Base-by-base conservation (phyloP, 2,888 invertebrate genomes). In the Physocephala rufipes region DNA sequence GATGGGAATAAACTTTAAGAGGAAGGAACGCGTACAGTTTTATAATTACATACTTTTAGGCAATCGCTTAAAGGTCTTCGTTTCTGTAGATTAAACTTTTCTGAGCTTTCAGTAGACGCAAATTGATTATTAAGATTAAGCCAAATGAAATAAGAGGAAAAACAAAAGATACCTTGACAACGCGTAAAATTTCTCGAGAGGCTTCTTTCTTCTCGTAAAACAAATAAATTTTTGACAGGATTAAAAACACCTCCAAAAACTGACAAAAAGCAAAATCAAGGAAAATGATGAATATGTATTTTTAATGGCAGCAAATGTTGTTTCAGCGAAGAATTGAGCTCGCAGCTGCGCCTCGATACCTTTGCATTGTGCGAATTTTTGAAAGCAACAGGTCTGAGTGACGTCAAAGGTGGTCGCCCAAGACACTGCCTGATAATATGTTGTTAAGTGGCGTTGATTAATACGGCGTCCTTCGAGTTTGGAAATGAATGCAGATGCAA, bases 281-380 rank as follows among this genome's bases (percentile, higher is more conserved):
- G 62, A 61, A 61, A 68, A 62, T 67, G 36, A 59, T 28, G 49
- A 24, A 13, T n/a, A 21, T 24, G 59, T 30, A 36, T 26, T 12
- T 45, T 21, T 30, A 21, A 63, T 24, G 26, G 19, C 62, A 62
- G 43, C 19, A 36, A 53, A 53, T 51, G 30, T 24, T 36, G 24
- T 19, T 58, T 58, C 49, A 58, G 43, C 21, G 66, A 28, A 26
- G 21, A 67, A 26, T 24, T 15, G 36, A n/a, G 53, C 43, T 67
- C 49, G 43, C 68, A 49, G 28, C 49, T n/a, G 43, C 71, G 19
- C 47, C 69, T 69, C 69, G 66, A 71, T 62, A 51, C 67, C 65
- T 45, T 45, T 9, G 24, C 36, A 36, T 61, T 28, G 51, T n/a
- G 19, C 49, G 7, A 26, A 61, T n/a, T n/a, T n/a, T n/a, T n/a